phyloP scores from a whole-genome alignment of 2,888 invertebrate species.

The Diplazon laetatorius region DNA sequence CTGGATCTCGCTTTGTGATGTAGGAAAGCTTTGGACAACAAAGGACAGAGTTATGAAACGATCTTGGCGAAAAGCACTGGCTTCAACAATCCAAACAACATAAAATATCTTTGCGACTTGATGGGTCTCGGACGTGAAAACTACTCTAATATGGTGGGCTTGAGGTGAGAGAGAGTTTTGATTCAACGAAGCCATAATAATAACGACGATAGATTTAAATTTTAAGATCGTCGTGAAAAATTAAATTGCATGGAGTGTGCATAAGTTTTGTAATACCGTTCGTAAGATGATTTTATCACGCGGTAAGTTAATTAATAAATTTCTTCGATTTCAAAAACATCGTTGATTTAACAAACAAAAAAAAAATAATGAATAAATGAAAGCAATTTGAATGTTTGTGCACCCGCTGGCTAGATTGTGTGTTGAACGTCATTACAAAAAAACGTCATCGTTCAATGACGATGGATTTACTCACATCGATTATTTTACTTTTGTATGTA shows the following conservation, averaged over 20 bases:
- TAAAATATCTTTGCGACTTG: conserved; percentile 90
- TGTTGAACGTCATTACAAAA: not conserved
- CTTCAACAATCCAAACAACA: conserved; percentile 95
- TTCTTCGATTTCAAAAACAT: too few species aligned
- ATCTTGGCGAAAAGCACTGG: conserved; percentile 92
- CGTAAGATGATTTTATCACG: too few species aligned
- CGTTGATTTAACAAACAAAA: not conserved
- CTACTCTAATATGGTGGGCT: conserved; percentile 87
- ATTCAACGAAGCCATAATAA: conserved; percentile 29
- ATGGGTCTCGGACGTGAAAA: conserved; percentile 89
- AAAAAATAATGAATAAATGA: not conserved
- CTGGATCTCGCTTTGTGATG: conserved; percentile 76
- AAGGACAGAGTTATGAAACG: conserved; percentile 91
- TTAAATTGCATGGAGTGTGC: not conserved
- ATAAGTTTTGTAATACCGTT: not conserved
- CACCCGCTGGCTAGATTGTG: not conserved
- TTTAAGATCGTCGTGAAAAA: not conserved
- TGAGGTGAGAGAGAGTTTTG: conserved; percentile 85
- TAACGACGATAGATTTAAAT: conserved; percentile 19
- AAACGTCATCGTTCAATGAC: conserved; percentile 53
- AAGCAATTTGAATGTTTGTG: not conserved
- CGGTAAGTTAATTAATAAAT: too few species aligned
- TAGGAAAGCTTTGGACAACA: conserved; percentile 92
- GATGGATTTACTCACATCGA: not conserved
- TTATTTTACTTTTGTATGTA: conserved; percentile 42